phyloP scores from a whole-genome alignment of 2,797 vertebrate species.

The Parambassis ranga region DNA sequence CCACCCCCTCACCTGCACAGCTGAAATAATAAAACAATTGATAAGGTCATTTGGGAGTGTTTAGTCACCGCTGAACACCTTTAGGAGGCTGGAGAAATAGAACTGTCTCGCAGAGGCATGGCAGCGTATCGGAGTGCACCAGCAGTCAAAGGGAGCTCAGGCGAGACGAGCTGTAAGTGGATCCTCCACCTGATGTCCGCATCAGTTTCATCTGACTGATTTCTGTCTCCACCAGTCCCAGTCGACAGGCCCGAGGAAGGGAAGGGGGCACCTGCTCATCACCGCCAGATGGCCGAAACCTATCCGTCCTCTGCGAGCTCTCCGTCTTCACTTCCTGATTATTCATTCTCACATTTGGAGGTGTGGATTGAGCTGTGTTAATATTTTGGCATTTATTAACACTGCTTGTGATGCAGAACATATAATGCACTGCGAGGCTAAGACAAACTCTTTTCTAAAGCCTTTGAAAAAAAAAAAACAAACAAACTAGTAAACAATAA shows the following conservation, averaged over 20 bases:
- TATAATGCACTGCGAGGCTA: background rate
- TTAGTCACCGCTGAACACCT: conserved; percentile 73
- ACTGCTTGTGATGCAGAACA: background rate
- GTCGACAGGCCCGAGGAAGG: conserved; percentile 53
- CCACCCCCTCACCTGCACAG: conserved; percentile 7
- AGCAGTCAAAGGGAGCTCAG: conserved; percentile 75
- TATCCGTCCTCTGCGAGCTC: conserved; percentile 29
- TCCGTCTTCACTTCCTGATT: conserved; percentile 35
- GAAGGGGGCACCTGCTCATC: conserved; percentile 49
- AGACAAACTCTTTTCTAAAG: background rate
- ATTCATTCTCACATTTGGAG: conserved; percentile 27
- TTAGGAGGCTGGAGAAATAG: conserved; percentile 71
- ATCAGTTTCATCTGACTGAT: conserved; percentile 80
- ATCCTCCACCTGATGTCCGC: conserved; percentile 81
- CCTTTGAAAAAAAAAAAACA: no score
- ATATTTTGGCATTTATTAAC: conserved; percentile 7
- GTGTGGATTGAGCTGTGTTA: background rate
- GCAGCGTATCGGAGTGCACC: conserved; percentile 72
- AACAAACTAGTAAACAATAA: conserved; percentile 29
- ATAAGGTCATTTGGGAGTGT: conserved; percentile 75
- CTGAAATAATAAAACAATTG: conserved; percentile 74
- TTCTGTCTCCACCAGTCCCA: conserved; percentile 70
- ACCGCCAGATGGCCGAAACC: conserved; percentile 51
- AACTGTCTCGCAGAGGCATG: conserved; percentile 73
- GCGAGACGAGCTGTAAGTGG: conserved; percentile 79